Evolutionary conservation across 2,113 vertebrate species (phyloP).

Genomic region (Aramus guarauna): DNA sequence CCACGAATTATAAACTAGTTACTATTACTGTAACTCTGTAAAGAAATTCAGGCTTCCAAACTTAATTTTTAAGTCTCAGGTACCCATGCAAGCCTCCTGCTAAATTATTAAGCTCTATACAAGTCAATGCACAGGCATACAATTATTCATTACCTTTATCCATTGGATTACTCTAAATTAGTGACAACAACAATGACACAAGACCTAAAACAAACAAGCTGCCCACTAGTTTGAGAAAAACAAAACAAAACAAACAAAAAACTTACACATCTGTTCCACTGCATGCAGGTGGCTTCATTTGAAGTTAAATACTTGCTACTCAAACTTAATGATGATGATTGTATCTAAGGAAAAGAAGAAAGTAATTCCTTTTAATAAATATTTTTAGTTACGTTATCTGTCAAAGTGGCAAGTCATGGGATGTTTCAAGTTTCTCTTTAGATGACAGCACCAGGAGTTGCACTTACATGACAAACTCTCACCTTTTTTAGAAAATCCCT

Average conservation of each 20-base stretch:
- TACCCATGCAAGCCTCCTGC: neutral
- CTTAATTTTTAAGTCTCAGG: neutral
- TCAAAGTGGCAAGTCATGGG: neutral
- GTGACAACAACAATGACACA: neutral
- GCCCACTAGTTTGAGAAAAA: neutral
- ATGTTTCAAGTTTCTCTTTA: neutral
- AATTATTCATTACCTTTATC: neutral
- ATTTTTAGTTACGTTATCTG: neutral
- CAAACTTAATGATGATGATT: constrained; percentile 16
- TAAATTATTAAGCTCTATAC: neutral
- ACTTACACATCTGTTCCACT: constrained; percentile 45
- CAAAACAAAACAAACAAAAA: neutral
- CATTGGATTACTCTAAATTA: neutral
- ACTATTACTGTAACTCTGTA: neutral
- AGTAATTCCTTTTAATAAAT: neutral
- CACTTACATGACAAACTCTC: neutral
- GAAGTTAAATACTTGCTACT: neutral
- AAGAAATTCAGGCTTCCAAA: constrained; percentile 3
- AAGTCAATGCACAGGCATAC: neutral
- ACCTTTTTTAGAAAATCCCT: neutral
- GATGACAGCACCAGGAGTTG: neutral
- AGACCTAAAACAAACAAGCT: neutral
- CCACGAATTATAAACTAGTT: neutral
- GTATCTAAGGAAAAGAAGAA: constrained; percentile 25
- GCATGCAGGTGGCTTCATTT: constrained; percentile 1